phyloP scores from a whole-genome alignment of 1,140 invertebrate species.

The Anadara kagoshimensis region DNA sequence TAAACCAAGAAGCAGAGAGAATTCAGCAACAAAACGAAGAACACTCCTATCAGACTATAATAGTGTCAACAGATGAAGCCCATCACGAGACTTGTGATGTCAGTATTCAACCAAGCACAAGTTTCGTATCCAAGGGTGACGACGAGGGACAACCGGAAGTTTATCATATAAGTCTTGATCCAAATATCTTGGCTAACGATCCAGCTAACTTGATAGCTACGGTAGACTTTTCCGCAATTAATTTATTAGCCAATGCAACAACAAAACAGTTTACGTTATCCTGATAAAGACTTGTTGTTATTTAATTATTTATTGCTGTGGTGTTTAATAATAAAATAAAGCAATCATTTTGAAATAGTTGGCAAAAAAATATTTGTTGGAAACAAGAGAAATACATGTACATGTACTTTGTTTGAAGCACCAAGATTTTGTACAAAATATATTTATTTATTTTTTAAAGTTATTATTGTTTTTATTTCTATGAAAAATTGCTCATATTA shows the following conservation, averaged over 20 bases:
- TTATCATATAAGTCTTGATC: constrained; percentile 43
- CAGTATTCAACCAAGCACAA: not conserved
- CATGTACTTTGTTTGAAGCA: no score
- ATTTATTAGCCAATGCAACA: constrained; percentile 51
- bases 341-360: no score
- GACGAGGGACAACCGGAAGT: constrained; percentile 24
- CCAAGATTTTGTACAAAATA: no score
- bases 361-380: no score
- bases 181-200: constrained; percentile 9
- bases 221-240: constrained; percentile 52
- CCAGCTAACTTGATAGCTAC: constrained; percentile 23
- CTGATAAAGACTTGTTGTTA: not conserved
- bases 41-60: not conserved
- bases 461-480: no score
- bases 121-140: not conserved
- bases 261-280: constrained; percentile 32
- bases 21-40: not conserved
- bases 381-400: no score
- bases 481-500: no score
- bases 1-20: not conserved
- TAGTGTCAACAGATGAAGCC: constrained; percentile 12
- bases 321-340: no score
- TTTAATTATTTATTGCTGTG: no score
- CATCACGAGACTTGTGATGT: constrained; percentile 1
- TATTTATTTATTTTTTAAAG: no score